phyloP scores from a whole-genome alignment of 2,888 invertebrate genomes.

The Ganaspis brasiliensis region DNA sequence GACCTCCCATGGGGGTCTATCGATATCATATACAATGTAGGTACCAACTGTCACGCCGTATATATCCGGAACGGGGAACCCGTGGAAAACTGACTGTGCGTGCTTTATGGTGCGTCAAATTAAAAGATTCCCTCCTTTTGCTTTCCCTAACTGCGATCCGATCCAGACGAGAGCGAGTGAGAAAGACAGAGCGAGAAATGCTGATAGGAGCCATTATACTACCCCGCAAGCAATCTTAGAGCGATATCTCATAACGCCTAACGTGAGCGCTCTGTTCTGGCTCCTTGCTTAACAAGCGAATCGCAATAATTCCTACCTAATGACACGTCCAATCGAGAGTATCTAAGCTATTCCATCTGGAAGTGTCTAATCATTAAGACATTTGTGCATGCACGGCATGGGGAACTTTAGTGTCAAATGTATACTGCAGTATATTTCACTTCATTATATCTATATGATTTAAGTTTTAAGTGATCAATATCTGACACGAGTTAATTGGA shows the following conservation, averaged over 20 bases:
- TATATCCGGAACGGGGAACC: conserved; percentile 60
- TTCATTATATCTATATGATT: no score
- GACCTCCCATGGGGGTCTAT: conserved; percentile 76
- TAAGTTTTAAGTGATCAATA: no score
- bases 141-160: conserved; percentile 58
- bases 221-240: conserved; percentile 57
- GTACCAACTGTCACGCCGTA: conserved; percentile 77
- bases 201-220: conserved; percentile 37
- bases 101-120: conserved; percentile 81
- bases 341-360: conserved; percentile 39
- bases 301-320: conserved; percentile 39
- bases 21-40: conserved; percentile 75
- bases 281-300: conserved; percentile 40
- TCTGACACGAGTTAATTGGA: no score
- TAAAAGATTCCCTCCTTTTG: conserved; percentile 79
- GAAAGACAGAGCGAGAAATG: conserved; percentile 48
- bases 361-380: conserved; percentile 15
- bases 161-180: conserved; percentile 49
- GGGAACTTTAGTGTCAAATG: neutral
- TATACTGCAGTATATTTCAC: neutral
- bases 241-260: conserved; percentile 45
- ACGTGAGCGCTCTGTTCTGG: conserved; percentile 22
- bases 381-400: neutral
- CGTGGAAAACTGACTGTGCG: conserved; percentile 73
- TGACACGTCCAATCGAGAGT: conserved; percentile 40